Evolutionary conservation across 1,140 invertebrate species (phyloP), one percentile per base, ranked within the genome.

Genomic region (Tyrophagus putrescentiae): DNA sequence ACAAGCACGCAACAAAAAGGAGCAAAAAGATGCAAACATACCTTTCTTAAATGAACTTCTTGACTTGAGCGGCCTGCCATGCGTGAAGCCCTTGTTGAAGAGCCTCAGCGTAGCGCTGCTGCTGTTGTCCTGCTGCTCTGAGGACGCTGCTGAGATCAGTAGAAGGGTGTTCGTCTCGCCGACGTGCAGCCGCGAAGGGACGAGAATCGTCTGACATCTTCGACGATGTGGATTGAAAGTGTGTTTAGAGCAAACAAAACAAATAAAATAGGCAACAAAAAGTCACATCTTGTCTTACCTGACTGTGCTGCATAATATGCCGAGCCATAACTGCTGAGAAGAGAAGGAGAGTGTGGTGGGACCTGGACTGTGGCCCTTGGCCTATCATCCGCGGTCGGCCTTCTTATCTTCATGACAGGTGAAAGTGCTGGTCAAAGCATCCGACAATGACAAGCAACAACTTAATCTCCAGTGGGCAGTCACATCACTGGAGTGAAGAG

Each of bases 141-240:
- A 48, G 31, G 23, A 21, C 7, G 13, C 31, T 7, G 23, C 45
- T 48, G 45, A 48, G 45, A 48, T 48, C 45, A 48, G 31, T 48
- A 48, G 21, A 7, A 48, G 7, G 21, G 45, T 48, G 45, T 48
- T 48, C 21, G 23, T 48, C 21, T 48, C 45, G 45, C 45, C 45
- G 31, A 48, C 7, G 31, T 48, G 45, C 18, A 48, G 31, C 31
- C 21, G 7, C 7, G 45, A 48, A 25, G 45, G 45, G 31, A 18
- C 45, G 13, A 48, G 31, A 7, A 48, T 21, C 31, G 45, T 48
- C 31, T 48, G 45, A 48, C 45, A 48, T 48, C 45, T 48, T 13
- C 13, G 13, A 13, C 21, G 36, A 39, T 39, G 36, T 13, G 13
- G 13, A 21, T 13, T 39, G 36, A 39, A 13, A 39, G 21, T 39